Evolutionary conservation across 2,888 invertebrate species (phyloP).

Genomic region (Sicus ferrugineus): DNA sequence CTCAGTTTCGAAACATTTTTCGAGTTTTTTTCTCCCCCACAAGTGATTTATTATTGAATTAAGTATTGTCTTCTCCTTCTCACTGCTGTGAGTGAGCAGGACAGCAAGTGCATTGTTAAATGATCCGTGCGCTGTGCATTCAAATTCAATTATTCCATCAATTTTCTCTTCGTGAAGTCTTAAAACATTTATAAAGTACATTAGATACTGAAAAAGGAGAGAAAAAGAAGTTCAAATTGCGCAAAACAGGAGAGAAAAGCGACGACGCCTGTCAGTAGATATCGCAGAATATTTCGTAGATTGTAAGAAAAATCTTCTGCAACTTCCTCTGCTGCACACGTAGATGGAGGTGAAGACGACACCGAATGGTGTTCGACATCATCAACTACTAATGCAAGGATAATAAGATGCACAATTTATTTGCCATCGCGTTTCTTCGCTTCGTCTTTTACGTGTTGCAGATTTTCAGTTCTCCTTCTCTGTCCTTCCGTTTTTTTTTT

Average conservation of each 20-base stretch:
- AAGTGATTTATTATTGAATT: constrained; percentile 28
- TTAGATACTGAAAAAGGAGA: neutral
- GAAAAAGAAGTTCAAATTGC: constrained; percentile 3
- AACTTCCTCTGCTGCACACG: neutral
- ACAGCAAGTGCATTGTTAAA: constrained; percentile 16
- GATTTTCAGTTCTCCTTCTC: constrained; percentile 2
- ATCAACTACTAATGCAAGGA: constrained; percentile 34
- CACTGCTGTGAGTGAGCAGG: neutral
- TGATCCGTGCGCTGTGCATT: constrained; percentile 25
- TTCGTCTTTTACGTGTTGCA: neutral
- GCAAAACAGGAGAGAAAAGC: neutral
- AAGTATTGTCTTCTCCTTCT: constrained; percentile 2
- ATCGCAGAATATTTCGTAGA: neutral
- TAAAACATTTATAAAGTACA: constrained; percentile 6
- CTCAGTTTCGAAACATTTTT: neutral
- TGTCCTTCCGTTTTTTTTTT: constrained; percentile 23
- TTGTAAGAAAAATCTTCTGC: neutral
- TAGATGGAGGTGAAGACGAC: constrained; percentile 7
- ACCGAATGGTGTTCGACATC: constrained; percentile 31
- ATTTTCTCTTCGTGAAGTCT: constrained; percentile 18
- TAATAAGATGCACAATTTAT: constrained; percentile 31
- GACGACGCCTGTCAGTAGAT: neutral
- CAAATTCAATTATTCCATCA: constrained; percentile 31
- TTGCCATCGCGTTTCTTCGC: constrained; percentile 4
- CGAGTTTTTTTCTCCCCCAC: neutral